Evolutionary conservation across 2,888 invertebrate species (phyloP).

Genomic region (Osedax frankpressi): DNA sequence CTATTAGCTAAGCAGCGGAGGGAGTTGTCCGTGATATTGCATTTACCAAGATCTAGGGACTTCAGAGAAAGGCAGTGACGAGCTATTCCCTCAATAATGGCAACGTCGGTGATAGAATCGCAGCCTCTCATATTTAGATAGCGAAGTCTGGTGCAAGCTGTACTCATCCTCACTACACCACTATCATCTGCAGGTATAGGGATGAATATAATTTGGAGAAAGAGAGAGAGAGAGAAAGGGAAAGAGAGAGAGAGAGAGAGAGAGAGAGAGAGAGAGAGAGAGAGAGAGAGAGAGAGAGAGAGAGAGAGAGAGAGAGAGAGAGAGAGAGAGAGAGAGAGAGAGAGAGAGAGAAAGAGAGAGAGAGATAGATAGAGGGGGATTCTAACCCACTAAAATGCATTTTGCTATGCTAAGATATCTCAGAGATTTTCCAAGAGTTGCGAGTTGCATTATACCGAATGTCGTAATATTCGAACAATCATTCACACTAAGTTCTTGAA

Average conservation of each 20-base stretch:
- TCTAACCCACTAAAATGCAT: slow-evolving; percentile 54
- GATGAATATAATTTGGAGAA: too few species aligned
- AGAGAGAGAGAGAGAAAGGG: background rate
- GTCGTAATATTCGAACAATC: slow-evolving; percentile 76
- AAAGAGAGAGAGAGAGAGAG: slow-evolving; percentile 6
- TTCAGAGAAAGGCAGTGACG: slow-evolving; percentile 70
- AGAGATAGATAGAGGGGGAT: background rate
- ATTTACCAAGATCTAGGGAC: slow-evolving; percentile 79
- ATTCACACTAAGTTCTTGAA: slow-evolving; percentile 70
- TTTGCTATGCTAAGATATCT: slow-evolving; percentile 84
- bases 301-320: background rate
- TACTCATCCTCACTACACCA: slow-evolving; percentile 69
- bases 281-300: slow-evolving; percentile 5
- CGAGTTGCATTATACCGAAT: slow-evolving; percentile 76
- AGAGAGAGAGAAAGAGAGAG: background rate
- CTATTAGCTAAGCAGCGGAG: slow-evolving; percentile 66
- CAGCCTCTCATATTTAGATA: slow-evolving; percentile 78
- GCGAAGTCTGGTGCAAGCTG: slow-evolving; percentile 63
- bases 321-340: background rate
- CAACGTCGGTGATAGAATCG: slow-evolving; percentile 76
- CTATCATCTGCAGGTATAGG: slow-evolving; percentile 57
- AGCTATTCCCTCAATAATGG: slow-evolving; percentile 53
- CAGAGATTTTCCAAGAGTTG: slow-evolving; percentile 71
- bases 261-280: slow-evolving; percentile 7
- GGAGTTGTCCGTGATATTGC: slow-evolving; percentile 80